Base-by-base conservation (phyloP, 2,113 vertebrate species). In the Glaucidium brasilianum region DNA sequence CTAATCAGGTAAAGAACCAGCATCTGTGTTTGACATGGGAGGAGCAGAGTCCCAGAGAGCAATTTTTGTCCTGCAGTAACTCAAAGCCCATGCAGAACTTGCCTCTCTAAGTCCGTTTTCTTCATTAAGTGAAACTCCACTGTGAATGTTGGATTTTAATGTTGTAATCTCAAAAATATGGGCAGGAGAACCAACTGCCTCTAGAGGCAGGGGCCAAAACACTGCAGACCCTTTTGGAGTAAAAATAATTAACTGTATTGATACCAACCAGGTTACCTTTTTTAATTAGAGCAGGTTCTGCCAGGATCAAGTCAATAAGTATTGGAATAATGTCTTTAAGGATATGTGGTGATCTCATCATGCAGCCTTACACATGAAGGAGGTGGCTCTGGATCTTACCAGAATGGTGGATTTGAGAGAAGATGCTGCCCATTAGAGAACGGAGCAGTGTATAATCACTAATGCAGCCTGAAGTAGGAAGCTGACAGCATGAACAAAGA, bases 51-150 rank as follows among this genome's bases (percentile, higher is more conserved):
- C 23, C 30, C 32, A 45, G 41, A 30, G 4, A 83, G 23, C 11
- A 60, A 22, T 12, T 66, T 58, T 14, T 47, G 29, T 78, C 26
- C 23, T 2, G 2, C n/a, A 27, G 39, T 29, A 39, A 69, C 18
- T 29, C 18, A 63, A 73, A 89, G 26, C 6, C 29, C 10, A 14
- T 0, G 1, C 0, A 0, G 35, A 88, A 5, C 27, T 47, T 76
- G 12, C 10, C 3, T 79, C 62, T 21, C 11, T 62, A 29, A n/a
- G n/a, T n/a, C n/a, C n/a, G 41, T 72, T 92, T 90, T 82, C 85
- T 39, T 52, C 10, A 30, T 58, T 47, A 60, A 68, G 23, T 29
- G 12, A 41, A 88, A 94, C 11, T 37, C 50, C 5, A 2, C 30
- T 74, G 11, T 6, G 3, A 63, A 50, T 12, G 3, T 25, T 73